phyloP scores from a whole-genome alignment of 35 echinoderm and acorn worm species.

The Lytechinus variegatus region DNA sequence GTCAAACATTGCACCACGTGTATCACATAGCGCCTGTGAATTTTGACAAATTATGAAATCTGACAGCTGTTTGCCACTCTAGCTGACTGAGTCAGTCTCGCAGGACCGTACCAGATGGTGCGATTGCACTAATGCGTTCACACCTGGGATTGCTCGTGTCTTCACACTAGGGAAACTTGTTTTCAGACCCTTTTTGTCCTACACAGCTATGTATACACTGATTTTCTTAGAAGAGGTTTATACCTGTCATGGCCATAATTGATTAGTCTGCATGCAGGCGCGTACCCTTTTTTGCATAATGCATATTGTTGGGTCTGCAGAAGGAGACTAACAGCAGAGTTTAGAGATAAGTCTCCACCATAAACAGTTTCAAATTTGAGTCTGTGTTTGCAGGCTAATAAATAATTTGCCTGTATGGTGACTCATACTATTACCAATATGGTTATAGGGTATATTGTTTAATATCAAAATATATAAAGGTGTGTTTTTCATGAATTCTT shows the following conservation, averaged over 20 bases:
- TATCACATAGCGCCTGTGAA: neutral
- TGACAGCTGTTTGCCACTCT: neutral
- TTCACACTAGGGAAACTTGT: neutral
- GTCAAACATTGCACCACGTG: neutral
- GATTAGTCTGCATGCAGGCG: no score
- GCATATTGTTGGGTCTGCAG: no score
- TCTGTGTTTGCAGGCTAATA: no score
- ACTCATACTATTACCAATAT: no score
- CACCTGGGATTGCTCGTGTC: neutral
- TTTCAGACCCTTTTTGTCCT: neutral
- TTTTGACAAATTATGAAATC: slow-evolving; percentile 6
- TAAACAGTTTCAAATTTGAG: no score
- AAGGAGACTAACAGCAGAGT: no score
- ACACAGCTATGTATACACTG: neutral
- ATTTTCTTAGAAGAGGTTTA: neutral
- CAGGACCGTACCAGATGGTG: neutral
- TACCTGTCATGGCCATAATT: neutral
- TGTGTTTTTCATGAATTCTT: no score
- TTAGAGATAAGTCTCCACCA: no score
- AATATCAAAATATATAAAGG: no score
- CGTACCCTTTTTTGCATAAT: no score
- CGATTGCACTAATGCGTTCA: neutral
- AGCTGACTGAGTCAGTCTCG: neutral
- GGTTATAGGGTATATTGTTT: no score
- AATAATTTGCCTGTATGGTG: no score